Percentiles rank a stretch among this genome's conserved stretches.
phyloP scores from a whole-genome alignment of 2,113 vertebrate species.

The Phalacrocorax pelagicus region DNA sequence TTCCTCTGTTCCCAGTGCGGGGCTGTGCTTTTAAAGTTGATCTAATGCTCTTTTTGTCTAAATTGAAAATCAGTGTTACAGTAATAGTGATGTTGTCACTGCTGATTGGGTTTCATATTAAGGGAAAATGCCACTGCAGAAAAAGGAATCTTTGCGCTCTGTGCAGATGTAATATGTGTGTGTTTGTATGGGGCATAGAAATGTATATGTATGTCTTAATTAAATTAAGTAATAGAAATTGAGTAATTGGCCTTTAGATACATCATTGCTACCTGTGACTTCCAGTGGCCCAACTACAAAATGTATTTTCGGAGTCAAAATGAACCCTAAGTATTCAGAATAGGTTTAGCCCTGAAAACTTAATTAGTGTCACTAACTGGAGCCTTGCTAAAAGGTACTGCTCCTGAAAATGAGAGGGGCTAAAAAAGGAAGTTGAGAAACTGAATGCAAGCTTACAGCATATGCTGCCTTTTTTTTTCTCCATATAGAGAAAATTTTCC shows the following conservation, averaged over 20 bases:
- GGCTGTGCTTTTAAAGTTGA: not conserved
- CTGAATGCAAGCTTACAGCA: not conserved
- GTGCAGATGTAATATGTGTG: not conserved
- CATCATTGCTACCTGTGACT: not conserved
- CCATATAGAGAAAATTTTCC: not conserved
- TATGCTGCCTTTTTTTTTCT: not conserved
- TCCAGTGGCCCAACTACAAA: not conserved
- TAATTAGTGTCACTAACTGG: not conserved
- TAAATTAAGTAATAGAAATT: not conserved
- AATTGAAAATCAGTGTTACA: not conserved
- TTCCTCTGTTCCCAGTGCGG: not conserved
- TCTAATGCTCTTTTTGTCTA: not conserved
- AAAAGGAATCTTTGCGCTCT: not conserved
- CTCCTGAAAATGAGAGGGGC: not conserved
- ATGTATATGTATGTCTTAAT: not conserved
- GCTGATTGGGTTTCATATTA: not conserved
- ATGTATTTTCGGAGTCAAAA: not conserved
- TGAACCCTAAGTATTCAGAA: not conserved
- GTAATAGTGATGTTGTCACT: not conserved
- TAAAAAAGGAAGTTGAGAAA: not conserved
- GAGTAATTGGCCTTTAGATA: not conserved
- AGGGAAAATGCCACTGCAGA: not conserved
- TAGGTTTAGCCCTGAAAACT: not conserved
- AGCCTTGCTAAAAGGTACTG: not conserved
- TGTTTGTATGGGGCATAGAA: not conserved